These are phyloP conservation scores for Apus apus DNA, from an alignment of 2,113 vertebrate genomes.

Conservation along the genomic window DNA sequence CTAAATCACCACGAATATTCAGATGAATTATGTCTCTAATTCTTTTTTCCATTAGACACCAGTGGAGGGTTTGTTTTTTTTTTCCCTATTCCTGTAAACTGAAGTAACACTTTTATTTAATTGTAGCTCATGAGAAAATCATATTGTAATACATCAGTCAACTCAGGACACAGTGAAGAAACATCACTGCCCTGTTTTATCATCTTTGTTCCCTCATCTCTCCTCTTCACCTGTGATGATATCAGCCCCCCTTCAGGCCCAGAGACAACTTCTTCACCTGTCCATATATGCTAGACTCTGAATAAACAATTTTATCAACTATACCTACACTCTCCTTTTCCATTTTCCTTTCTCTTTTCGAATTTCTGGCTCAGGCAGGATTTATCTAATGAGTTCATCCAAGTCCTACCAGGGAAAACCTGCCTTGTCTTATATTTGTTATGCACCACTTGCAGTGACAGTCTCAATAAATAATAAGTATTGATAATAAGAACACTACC, in stretches of 20 bases:
- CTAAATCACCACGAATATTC: background rate
- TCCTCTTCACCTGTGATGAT: background rate
- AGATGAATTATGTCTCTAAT: background rate
- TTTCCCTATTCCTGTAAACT: background rate
- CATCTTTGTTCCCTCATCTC: background rate
- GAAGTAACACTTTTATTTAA: background rate
- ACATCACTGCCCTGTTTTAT: background rate
- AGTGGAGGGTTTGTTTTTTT: background rate
- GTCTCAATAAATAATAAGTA: slow-evolving; percentile 27
- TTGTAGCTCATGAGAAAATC: background rate
- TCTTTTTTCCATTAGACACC: background rate
- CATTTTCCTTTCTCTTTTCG: background rate
- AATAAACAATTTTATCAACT: background rate
- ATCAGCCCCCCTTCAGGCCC: background rate
- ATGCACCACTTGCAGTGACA: background rate
- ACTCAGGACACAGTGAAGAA: background rate
- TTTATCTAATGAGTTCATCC: background rate
- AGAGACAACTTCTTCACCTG: background rate
- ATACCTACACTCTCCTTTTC: background rate
- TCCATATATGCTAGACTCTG: background rate
- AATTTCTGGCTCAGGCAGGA: background rate
- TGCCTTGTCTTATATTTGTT: background rate
- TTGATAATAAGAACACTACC: background rate
- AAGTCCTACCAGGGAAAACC: background rate
- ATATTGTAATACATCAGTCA: background rate